Conservation (phyloP, 2,888 invertebrate genomes). For the Hyalella azteca region DNA sequence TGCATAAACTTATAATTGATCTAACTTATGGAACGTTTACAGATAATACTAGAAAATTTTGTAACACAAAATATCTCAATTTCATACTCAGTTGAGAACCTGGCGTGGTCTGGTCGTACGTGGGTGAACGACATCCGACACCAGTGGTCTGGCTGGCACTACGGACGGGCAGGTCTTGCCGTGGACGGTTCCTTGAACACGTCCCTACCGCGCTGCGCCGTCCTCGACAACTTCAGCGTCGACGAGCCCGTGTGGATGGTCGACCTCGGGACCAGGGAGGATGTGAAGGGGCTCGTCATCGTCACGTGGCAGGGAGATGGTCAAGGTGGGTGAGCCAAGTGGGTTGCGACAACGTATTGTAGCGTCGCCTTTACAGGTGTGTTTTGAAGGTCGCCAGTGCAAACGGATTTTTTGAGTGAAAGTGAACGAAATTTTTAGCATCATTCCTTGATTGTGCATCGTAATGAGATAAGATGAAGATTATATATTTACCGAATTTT, state of each 20-base stretch:
- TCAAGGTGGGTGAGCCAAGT: too few species aligned
- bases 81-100: slow-evolving; percentile 64
- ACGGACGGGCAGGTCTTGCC: slow-evolving; percentile 63
- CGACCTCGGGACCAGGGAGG: slow-evolving; percentile 64
- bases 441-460: too few species aligned
- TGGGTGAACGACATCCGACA: slow-evolving; percentile 68
- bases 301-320: slow-evolving; percentile 67
- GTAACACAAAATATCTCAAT: neutral
- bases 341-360: too few species aligned
- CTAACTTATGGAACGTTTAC: too few species aligned
- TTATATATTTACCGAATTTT: too few species aligned
- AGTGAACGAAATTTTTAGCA: too few species aligned
- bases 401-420: too few species aligned
- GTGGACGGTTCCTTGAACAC: slow-evolving; percentile 66
- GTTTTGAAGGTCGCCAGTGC: too few species aligned
- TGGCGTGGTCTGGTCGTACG: slow-evolving; percentile 66
- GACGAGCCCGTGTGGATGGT: slow-evolving; percentile 67
- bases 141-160: slow-evolving; percentile 63
- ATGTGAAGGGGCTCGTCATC: slow-evolving; percentile 65
- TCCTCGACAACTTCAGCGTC: slow-evolving; percentile 67
- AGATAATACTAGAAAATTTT: too few species aligned
- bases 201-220: slow-evolving; percentile 62
- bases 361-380: too few species aligned
- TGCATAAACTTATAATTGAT: too few species aligned
- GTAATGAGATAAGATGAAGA: too few species aligned